Conservation (phyloP, 2,113 vertebrate genomes). For the Corythoichthys intestinalis region DNA sequence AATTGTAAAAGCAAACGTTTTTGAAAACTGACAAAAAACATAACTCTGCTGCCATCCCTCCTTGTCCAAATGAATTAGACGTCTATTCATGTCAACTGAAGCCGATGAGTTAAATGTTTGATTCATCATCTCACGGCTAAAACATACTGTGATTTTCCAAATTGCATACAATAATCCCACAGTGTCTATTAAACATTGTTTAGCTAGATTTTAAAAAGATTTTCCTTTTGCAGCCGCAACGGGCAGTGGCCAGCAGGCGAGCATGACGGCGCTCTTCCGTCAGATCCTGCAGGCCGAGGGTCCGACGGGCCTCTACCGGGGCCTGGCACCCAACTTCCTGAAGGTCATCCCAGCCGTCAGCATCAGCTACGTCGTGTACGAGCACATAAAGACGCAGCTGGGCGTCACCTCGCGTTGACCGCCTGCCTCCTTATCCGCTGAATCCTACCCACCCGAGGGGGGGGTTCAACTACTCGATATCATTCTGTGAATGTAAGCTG, state of each 20-base stretch:
- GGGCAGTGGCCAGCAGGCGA: conserved; percentile 72
- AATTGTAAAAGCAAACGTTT: no score
- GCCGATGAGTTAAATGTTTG: no score
- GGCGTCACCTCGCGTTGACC: conserved; percentile 87
- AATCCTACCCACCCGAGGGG: background rate
- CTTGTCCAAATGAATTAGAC: no score
- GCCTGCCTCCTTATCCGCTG: background rate
- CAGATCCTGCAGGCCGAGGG: conserved; percentile 91
- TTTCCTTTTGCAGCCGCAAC: conserved; percentile 70
- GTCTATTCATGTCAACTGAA: no score
- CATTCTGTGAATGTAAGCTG: conserved; percentile 95
- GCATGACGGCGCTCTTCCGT: conserved; percentile 87
- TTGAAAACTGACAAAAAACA: no score
- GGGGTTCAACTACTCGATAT: conserved; percentile 58
- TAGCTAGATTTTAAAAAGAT: no score
- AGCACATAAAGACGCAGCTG: conserved; percentile 89
- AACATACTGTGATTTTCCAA: no score
- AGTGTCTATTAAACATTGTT: no score
- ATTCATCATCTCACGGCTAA: no score
- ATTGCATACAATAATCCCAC: no score
- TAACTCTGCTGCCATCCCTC: no score
- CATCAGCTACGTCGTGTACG: conserved; percentile 98
- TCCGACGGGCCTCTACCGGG: conserved; percentile 87
- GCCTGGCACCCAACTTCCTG: conserved; percentile 94
- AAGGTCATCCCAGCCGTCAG: conserved; percentile 97